Percentiles rank a stretch among this genome's conserved stretches.
Evolutionary conservation across 2,113 vertebrate genomes (phyloP).

Genomic region (Rhea americana): DNA sequence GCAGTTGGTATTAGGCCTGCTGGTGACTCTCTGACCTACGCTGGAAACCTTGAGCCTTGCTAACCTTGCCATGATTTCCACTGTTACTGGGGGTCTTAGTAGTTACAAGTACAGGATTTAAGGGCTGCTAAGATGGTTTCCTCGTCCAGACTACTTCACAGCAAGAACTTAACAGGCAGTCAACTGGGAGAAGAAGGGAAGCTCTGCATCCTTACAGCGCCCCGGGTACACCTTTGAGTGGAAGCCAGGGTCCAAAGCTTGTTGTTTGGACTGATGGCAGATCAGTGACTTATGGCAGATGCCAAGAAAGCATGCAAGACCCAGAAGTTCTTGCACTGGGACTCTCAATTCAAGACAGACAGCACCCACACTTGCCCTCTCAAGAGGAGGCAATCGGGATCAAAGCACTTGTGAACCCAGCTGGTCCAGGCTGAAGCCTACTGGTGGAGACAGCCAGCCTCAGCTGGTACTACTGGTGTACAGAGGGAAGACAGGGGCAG

Average conservation of each 20-base stretch:
- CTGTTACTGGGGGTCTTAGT: not conserved
- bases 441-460: rapidly evolving
- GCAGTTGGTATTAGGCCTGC: not conserved
- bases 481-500: not conserved
- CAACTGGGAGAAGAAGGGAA: not conserved
- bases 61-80: not conserved
- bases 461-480: too few species aligned
- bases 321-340: not conserved
- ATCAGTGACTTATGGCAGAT: not conserved
- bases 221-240: not conserved
- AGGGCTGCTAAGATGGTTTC: not conserved
- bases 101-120: not conserved
- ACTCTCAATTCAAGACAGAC: not conserved
- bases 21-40: not conserved
- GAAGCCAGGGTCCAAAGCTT: not conserved
- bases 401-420: not conserved
- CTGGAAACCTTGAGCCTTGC: not conserved
- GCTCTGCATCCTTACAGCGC: rapidly evolving
- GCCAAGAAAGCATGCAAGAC: not conserved
- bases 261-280: not conserved
- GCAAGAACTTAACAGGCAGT: not conserved
- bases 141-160: not conserved
- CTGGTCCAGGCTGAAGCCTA: not conserved
- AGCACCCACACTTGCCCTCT: not conserved
- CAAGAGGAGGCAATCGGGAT: not conserved